phyloP scores from a whole-genome alignment of 2,113 vertebrate genomes.

The Serilophus lunatus region DNA sequence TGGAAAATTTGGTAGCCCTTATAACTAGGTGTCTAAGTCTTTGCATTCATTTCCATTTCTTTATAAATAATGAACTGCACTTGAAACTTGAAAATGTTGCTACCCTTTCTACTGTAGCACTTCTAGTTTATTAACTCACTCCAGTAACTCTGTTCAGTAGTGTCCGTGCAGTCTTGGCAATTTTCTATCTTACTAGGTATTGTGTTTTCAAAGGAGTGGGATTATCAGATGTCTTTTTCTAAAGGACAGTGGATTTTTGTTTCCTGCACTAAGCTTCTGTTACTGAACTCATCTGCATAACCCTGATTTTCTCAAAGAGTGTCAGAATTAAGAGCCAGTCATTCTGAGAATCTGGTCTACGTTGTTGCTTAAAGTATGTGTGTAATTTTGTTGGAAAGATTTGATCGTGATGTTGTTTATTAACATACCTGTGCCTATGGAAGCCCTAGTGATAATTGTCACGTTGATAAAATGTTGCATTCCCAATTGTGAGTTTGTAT shows the following conservation, averaged over 20 bases:
- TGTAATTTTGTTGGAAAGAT: neutral
- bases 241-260: neutral
- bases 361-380: neutral
- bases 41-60: neutral
- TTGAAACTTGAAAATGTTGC: neutral
- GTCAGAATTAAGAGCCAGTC: neutral
- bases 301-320: neutral
- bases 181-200: neutral
- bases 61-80: neutral
- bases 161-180: neutral
- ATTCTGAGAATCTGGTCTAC: neutral
- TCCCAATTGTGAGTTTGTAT: neutral
- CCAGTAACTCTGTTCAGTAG: neutral
- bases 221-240: neutral
- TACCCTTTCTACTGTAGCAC: neutral
- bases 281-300: neutral
- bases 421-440: neutral
- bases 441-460: neutral
- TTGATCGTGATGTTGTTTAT: neutral
- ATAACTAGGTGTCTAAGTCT: neutral
- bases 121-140: neutral
- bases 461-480: neutral
- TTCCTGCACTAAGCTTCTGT: fast-evolving
- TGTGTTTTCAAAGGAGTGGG: neutral
- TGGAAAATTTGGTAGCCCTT: neutral